phyloP scores from a whole-genome alignment of 1,140 invertebrate genomes.

The Drosophila nigrodunni region DNA sequence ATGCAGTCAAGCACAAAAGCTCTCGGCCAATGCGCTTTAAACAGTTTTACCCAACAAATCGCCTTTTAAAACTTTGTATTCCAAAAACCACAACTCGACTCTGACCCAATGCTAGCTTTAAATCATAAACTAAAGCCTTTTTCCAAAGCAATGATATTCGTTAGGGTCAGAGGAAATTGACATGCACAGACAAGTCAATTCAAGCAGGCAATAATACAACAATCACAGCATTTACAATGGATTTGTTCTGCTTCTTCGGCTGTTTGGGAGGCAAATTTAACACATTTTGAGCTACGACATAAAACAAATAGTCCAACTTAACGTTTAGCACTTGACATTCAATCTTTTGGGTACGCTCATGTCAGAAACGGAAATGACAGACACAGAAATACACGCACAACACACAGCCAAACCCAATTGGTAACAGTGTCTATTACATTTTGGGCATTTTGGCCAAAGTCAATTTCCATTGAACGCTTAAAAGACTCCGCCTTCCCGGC shows the following conservation, averaged over 20 bases:
- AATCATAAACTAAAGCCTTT: too few relatives aligned
- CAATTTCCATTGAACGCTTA: conserved; percentile 42
- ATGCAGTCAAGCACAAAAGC: too few relatives aligned
- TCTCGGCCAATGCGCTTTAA: too few relatives aligned
- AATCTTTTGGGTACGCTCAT: conserved; percentile 29
- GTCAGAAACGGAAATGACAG: conserved; percentile 35
- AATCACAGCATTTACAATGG: background rate
- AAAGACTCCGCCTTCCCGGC: conserved; percentile 3
- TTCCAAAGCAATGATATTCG: too few relatives aligned
- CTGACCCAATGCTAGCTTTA: too few relatives aligned
- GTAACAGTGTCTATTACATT: conserved; percentile 37
- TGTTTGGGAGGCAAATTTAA: background rate
- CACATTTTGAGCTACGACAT: conserved; percentile 9
- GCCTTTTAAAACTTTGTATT: too few relatives aligned
- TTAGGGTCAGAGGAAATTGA: background rate
- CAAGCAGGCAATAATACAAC: background rate
- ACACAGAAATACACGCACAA: background rate
- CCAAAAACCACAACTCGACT: too few relatives aligned
- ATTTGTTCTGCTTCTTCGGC: background rate
- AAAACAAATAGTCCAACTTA: conserved; percentile 41
- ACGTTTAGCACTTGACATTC: conserved; percentile 43
- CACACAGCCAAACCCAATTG: conserved; percentile 3
- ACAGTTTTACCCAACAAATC: too few relatives aligned
- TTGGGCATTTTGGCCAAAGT: conserved; percentile 11
- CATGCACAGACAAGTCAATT: background rate